phyloP scores from a whole-genome alignment of 2,888 invertebrate species.

The Epinotia ramella region DNA sequence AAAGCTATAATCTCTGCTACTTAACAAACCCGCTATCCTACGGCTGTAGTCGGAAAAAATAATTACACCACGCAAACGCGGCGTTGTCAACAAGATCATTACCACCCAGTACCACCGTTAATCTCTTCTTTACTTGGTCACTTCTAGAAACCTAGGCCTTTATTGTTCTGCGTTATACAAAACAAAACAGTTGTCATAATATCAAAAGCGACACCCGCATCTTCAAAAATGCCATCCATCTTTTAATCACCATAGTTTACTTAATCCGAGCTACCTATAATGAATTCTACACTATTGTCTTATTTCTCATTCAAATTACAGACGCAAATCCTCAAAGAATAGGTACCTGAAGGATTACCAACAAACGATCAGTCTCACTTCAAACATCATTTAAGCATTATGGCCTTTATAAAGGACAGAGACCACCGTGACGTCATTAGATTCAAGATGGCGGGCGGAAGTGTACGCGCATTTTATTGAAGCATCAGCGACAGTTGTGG shows the following conservation, averaged over 20 bases:
- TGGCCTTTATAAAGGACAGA: conserved; percentile 51
- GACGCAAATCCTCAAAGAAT: conserved; percentile 25
- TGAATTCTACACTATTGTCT: conserved; percentile 11
- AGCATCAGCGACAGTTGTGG: conserved; percentile 53
- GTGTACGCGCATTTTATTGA: conserved; percentile 48
- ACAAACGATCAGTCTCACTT: conserved; percentile 44
- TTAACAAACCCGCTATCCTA: not conserved
- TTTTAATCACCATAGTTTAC: not conserved
- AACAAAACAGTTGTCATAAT: conserved; percentile 12
- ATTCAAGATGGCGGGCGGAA: conserved; percentile 54
- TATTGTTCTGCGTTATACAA: conserved; percentile 4
- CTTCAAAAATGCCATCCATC: not conserved
- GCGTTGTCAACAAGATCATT: conserved; percentile 19
- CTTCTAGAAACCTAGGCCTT: not conserved
- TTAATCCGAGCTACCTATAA: not conserved
- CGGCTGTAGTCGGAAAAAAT: not conserved
- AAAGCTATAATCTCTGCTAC: not conserved
- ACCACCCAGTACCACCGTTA: not conserved
- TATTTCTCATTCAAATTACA: conserved; percentile 12
- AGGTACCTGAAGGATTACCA: conserved; percentile 38
- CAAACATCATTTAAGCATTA: conserved; percentile 45
- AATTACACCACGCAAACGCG: conserved; percentile 20
- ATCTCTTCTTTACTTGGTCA: conserved; percentile 17
- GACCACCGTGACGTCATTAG: conserved; percentile 54
- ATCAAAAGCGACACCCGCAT: conserved; percentile 32